These are phyloP conservation scores for Charaxes varanes DNA, from an alignment of 1,140 invertebrate species.

Conservation along the genomic window DNA sequence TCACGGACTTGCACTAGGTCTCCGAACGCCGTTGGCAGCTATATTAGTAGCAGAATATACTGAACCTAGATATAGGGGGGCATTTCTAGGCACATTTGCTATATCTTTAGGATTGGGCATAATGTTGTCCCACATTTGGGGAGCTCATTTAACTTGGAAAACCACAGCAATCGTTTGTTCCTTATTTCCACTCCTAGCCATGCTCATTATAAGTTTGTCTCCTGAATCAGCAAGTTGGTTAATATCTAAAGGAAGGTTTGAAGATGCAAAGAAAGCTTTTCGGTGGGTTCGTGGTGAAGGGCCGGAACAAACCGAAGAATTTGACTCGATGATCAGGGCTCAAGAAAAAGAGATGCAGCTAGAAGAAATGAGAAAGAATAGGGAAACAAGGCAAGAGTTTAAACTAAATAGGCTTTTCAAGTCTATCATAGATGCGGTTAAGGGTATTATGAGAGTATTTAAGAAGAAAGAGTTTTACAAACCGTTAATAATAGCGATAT, in stretches of 20 bases:
- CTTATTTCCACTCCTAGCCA: conserved; percentile 49
- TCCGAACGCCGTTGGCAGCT: conserved; percentile 55
- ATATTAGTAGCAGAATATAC: conserved; percentile 64
- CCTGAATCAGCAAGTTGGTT: conserved; percentile 63
- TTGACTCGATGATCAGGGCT: conserved; percentile 52
- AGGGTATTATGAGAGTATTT: conserved; percentile 47
- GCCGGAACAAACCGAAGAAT: conserved; percentile 38
- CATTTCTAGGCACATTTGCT: conserved; percentile 59
- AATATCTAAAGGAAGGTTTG: conserved; percentile 53
- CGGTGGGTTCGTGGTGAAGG: conserved; percentile 57
- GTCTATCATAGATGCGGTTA: conserved; percentile 33
- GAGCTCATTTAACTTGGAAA: conserved; percentile 59
- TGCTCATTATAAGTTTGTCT: conserved; percentile 58
- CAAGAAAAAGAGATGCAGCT: conserved; percentile 38
- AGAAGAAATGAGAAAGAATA: conserved; percentile 23
- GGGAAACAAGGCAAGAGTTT: conserved; percentile 23
- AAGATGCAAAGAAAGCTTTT: conserved; percentile 55
- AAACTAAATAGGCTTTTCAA: conserved; percentile 35
- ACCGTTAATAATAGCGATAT: conserved; percentile 59
- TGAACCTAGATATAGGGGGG: conserved; percentile 57
- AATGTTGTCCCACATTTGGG: conserved; percentile 55
- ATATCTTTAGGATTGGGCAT: conserved; percentile 60
- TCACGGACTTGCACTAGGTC: conserved; percentile 52
- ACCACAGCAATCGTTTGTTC: conserved; percentile 53
- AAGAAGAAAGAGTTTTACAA: conserved; percentile 66